Evolutionary conservation across 2,113 vertebrate genomes (phyloP).

Genomic region (Laticauda laticaudata): DNA sequence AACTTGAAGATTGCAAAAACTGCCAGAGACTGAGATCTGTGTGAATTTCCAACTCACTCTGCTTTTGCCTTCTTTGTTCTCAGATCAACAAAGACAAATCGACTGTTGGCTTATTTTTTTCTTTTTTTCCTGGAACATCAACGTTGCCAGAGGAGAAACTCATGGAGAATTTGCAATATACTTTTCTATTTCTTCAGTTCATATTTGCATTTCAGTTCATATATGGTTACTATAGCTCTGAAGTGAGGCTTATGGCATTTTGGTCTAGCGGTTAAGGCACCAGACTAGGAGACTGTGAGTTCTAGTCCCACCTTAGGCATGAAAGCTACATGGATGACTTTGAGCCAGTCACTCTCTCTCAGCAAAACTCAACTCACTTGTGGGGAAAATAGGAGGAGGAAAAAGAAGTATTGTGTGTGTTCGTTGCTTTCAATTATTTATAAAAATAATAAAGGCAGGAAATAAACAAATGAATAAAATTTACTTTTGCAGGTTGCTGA

Average conservation of each 20-base stretch:
- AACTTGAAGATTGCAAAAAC: neutral
- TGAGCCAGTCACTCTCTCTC: neutral
- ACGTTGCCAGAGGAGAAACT: neutral
- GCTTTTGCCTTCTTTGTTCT: neutral
- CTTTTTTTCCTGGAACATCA: neutral
- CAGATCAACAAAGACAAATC: neutral
- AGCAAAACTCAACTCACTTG: neutral
- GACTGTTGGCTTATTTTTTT: neutral
- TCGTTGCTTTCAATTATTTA: neutral
- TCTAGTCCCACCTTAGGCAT: no score
- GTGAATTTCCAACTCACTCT: neutral
- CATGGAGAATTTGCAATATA: neutral
- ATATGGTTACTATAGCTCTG: neutral
- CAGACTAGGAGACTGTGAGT: neutral
- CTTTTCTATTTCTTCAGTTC: neutral
- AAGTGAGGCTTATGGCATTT: neutral
- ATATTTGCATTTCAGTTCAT: neutral
- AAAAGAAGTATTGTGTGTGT: neutral
- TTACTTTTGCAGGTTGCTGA: neutral
- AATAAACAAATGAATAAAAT: neutral
- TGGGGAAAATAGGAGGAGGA: neutral
- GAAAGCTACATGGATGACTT: neutral
- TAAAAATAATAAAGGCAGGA: neutral
- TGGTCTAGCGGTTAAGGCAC: neutral
- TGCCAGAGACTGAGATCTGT: neutral